Evolutionary conservation across 2,888 invertebrate genomes (phyloP).

Genomic region (Agapetus fuscipes): DNA sequence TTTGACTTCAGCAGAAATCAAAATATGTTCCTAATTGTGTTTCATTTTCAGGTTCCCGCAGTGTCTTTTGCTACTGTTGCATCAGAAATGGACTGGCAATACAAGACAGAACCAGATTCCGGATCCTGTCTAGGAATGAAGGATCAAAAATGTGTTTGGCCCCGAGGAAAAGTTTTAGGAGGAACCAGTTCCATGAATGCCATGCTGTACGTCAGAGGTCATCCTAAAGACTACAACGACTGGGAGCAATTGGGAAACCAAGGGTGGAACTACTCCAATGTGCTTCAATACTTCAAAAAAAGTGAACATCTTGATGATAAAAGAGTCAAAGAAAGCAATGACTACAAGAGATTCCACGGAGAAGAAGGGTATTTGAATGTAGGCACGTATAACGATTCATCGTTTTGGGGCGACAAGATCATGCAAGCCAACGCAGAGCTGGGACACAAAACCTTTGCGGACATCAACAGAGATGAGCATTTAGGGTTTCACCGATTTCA

Average conservation of each 20-base stretch:
- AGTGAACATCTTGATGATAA: slow-evolving; percentile 35
- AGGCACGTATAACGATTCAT: slow-evolving; percentile 27
- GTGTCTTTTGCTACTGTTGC: slow-evolving; percentile 3
- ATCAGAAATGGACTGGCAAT: slow-evolving; percentile 46
- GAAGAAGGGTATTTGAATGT: slow-evolving; percentile 36
- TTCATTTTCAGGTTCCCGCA: slow-evolving; percentile 11
- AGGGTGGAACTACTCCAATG: slow-evolving; percentile 46
- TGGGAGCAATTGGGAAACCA: slow-evolving; percentile 45
- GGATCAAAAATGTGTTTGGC: slow-evolving; percentile 40
- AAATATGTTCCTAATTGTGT: no score
- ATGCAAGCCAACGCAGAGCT: slow-evolving; percentile 37
- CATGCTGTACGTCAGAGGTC: slow-evolving; percentile 51
- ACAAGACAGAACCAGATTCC: slow-evolving; percentile 37
- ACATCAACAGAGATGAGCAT: slow-evolving; percentile 35
- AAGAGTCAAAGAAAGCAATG: slow-evolving; percentile 20
- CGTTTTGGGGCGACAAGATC: slow-evolving; percentile 23
- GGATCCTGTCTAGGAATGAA: slow-evolving; percentile 35
- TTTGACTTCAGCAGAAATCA: no score
- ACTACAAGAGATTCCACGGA: slow-evolving; percentile 29
- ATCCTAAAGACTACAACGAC: slow-evolving; percentile 40
- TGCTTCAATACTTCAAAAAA: slow-evolving; percentile 39
- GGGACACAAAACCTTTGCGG: slow-evolving; percentile 30
- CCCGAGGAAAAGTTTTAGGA: slow-evolving; percentile 55
- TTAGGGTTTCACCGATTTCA: slow-evolving; percentile 39
- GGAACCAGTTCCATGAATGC: slow-evolving; percentile 52